These are phyloP conservation scores for Phaethornis superciliosus DNA, from an alignment of 2,113 vertebrate genomes.

Conservation along the genomic window DNA sequence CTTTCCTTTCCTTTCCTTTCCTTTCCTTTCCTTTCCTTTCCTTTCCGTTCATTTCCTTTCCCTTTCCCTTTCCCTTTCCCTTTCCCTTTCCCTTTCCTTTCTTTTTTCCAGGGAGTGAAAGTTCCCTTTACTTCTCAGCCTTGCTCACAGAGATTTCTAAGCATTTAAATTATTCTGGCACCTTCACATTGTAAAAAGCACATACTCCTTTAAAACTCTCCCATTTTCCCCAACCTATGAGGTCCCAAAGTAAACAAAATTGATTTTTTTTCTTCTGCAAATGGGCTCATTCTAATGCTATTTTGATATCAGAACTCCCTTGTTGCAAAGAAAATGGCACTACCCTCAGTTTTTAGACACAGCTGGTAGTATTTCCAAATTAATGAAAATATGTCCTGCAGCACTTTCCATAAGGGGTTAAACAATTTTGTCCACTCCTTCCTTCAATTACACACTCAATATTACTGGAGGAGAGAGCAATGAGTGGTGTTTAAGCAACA, in stretches of 20 bases:
- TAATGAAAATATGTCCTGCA: neutral
- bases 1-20: too few species aligned
- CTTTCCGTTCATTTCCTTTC: too few species aligned
- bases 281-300: neutral
- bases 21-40: too few species aligned
- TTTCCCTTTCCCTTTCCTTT: too few species aligned
- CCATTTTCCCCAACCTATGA: neutral
- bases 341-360: neutral
- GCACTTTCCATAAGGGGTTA: neutral
- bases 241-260: neutral
- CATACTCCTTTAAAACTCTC: neutral
- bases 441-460: conserved; percentile 23
- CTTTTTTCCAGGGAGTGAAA: neutral
- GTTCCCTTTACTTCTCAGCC: neutral
- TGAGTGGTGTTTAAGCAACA: conserved; percentile 7
- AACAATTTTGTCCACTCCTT: conserved; percentile 8
- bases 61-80: too few species aligned
- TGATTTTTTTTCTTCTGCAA: neutral
- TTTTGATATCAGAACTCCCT: conserved; percentile 22
- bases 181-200: neutral
- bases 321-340: neutral
- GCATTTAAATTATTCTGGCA: conserved; percentile 7
- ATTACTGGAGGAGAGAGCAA: conserved; percentile 4
- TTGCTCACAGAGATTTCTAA: neutral
- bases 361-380: neutral